Evolutionary conservation across 1,140 invertebrate species (phyloP).

Genomic region (Teleopsis dalmanni): DNA sequence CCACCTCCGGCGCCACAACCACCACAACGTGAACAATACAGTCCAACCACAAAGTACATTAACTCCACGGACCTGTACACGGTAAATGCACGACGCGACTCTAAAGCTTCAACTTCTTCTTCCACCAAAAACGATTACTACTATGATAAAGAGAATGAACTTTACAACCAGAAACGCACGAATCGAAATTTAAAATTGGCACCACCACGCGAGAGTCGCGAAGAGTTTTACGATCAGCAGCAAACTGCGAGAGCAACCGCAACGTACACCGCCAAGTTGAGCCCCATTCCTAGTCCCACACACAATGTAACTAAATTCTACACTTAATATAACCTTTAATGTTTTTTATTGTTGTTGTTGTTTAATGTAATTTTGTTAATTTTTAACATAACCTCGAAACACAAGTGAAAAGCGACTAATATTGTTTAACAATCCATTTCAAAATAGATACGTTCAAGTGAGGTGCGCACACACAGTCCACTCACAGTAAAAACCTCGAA

Average conservation of each 20-base stretch:
- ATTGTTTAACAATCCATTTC: constrained; percentile 2
- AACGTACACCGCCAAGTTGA: constrained; percentile 17
- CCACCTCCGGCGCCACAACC: constrained; percentile 22
- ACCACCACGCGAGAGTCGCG: constrained; percentile 36
- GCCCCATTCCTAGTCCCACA: constrained; percentile 40
- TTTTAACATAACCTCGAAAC: not conserved
- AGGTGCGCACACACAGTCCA: constrained; percentile 37
- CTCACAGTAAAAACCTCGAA: constrained; percentile 40
- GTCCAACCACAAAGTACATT: constrained; percentile 26
- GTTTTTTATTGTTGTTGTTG: constrained; percentile 4
- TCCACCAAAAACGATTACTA: constrained; percentile 38
- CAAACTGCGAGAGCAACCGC: constrained; percentile 9
- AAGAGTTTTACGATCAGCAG: constrained; percentile 20
- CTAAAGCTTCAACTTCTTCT: constrained; percentile 33
- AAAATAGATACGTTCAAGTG: constrained; percentile 37
- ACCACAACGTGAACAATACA: constrained; percentile 11
- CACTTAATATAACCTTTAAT: constrained; percentile 1
- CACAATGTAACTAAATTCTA: constrained; percentile 38
- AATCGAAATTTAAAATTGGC: constrained; percentile 29
- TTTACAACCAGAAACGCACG: constrained; percentile 26
- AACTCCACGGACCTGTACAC: constrained; percentile 38
- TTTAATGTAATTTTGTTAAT: not conserved
- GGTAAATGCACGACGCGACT: constrained; percentile 30
- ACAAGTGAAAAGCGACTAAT: too few species aligned
- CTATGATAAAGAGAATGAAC: constrained; percentile 43